Base-by-base conservation (phyloP, 2,888 invertebrate genomes). In the Orgyia antiqua region DNA sequence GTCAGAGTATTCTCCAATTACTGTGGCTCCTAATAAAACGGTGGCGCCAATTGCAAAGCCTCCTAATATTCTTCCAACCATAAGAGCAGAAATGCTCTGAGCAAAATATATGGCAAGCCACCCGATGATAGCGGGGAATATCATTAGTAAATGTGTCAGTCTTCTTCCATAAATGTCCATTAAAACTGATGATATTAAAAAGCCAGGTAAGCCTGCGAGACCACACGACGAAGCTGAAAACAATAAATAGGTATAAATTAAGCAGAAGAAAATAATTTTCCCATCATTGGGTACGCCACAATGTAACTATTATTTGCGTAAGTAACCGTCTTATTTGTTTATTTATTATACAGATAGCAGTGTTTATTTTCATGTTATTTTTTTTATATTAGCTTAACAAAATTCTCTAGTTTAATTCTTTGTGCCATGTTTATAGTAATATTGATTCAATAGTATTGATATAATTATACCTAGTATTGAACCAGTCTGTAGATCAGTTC, bases 1-100 rank as follows among this genome's bases (percentile, higher is more conserved):
- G 9, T 57, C 55, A 0, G 58, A 52, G 25, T 66, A 73, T 40
- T 76, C 75, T 13, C 72, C 70, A 0, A 74, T 66, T 2, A 66
- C 53, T 0, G 74, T 51, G 1, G 68, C 63, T 32, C 68, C 68
- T 2, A 70, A 30, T 1, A 53, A 39, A 0, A 59, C 48, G 0
- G 58, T 54, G 0, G 52, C 53, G 10, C 59, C 61, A 1, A 53
- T 46, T 0, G 61, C 43, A 3, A 69, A 29, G 0, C 71, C 73
- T 2, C 54, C 39, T 0, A 69, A 25, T 1, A 56, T 19, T 31
- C 73, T 51, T 1, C 60, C 69, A 0, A 53, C 29, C 21, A 68
- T 45, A 1, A 75, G 46, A 0, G 42, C 28, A 0, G 53, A 13
- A 5, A 68, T 34, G 26, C 50, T 42, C 1, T 44, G 27, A 0